Base-by-base conservation (phyloP, 2,888 invertebrate genomes). In the Camponotus fellah region DNA sequence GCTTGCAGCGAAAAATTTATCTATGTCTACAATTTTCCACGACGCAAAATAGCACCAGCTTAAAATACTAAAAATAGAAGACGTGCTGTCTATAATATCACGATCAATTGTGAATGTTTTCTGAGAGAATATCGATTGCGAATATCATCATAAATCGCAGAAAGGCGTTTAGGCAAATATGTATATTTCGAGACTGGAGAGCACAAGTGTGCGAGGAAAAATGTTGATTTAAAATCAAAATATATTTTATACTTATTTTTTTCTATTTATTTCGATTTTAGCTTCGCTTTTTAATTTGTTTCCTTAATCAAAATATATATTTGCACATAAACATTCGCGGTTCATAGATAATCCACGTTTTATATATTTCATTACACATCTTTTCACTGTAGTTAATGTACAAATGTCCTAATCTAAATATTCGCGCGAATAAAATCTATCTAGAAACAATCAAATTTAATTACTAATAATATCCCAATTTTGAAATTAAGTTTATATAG, bases 341-440 rank as follows among this genome's bases (percentile, higher is more conserved):
- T 43, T n/a, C 17, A 2, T n/a, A 34, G 58, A 53, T 56, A 43
- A 58, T 71, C 17, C 17, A 14, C n/a, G 1, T 66, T 8, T 60
- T 12, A 0, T 21, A 49, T 37, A 17, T 14, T n/a, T 12, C 10
- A 60, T 43, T 43, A 46, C 37, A 17, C 17, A n/a, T 68, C 12
- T 14, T 12, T 3, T 32, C 26, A 14, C 10, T 32, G 40, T 66
- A 79, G 10, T 60, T 79, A 62, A 71, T 62, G 8, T 79, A 71
- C 58, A 79, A 71, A 60, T 72, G 49, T 0, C 37, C 3, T 79
- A 60, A 56, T 69, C 6, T 56, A 69, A 77, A 68, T 76, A 26
- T 8, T 60, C 58, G 43, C 4, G 37, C 26, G 37, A 71, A 79
- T 58, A 17, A 58, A 12, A 58, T 46, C 32, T 17, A 43, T 37